Evolutionary conservation across 2,888 invertebrate genomes (phyloP).

Genomic region (Agapetus fuscipes): DNA sequence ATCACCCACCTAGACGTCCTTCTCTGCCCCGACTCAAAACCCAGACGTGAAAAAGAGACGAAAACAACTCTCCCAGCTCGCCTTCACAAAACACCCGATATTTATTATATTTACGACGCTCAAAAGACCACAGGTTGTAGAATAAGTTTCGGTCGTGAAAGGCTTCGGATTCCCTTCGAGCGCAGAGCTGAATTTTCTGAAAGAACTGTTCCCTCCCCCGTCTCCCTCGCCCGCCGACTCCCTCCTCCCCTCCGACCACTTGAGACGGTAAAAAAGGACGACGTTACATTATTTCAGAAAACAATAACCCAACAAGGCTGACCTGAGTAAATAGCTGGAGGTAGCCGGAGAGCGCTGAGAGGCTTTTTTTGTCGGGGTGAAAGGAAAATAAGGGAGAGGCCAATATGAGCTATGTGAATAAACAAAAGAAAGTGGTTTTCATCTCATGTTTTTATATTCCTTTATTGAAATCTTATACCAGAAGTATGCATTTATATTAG

Average conservation of each 20-base stretch:
- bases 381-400: slow-evolving; percentile 9
- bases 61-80: slow-evolving; percentile 3
- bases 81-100: slow-evolving; percentile 17
- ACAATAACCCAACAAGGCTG: slow-evolving; percentile 22
- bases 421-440: slow-evolving; percentile 8
- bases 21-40: slow-evolving; percentile 38
- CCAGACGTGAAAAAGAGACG: slow-evolving; percentile 22
- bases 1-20: slow-evolving; percentile 19
- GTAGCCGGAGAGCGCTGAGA: slow-evolving; percentile 7
- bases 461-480: too few relatives aligned
- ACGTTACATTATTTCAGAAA: slow-evolving; percentile 22
- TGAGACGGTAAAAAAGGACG: slow-evolving; percentile 21
- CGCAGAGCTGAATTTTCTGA: slow-evolving; percentile 11
- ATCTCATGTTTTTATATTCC: not conserved
- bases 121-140: slow-evolving; percentile 22
- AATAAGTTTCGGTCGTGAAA: slow-evolving; percentile 18
- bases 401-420: slow-evolving; percentile 15
- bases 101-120: slow-evolving; percentile 23
- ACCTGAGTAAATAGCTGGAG: slow-evolving; percentile 12
- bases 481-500: too few relatives aligned
- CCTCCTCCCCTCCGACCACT: slow-evolving; percentile 8
- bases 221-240: not conserved
- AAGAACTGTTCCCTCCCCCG: slow-evolving; percentile 8
- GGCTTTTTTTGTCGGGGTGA: slow-evolving; percentile 13
- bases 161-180: slow-evolving; percentile 1